phyloP scores from a whole-genome alignment of 2,888 invertebrate species.

The Lochmaea crataegi region DNA sequence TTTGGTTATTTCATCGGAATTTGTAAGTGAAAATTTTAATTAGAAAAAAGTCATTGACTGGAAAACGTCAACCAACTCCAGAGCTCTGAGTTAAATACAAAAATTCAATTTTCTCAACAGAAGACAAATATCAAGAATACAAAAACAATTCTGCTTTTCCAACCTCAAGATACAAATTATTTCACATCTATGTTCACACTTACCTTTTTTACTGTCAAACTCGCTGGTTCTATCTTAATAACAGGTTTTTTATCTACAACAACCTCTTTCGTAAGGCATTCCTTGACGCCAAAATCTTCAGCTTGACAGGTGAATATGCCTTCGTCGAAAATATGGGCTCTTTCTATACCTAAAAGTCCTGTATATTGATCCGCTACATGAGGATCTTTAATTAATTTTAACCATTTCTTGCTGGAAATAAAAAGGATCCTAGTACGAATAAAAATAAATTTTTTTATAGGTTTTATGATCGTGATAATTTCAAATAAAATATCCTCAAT shows the following conservation, averaged over 20 bases:
- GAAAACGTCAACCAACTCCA: too few species aligned
- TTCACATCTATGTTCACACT: neutral
- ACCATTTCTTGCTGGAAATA: slow-evolving; percentile 74
- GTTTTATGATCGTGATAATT: too few species aligned
- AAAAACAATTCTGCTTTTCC: too few species aligned
- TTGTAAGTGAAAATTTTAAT: too few species aligned
- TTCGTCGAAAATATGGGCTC: slow-evolving; percentile 76
- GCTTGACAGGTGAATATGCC: slow-evolving; percentile 86
- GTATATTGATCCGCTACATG: slow-evolving; percentile 72
- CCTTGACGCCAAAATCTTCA: slow-evolving; percentile 75
- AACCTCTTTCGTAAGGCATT: slow-evolving; percentile 74
- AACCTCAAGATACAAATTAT: too few species aligned
- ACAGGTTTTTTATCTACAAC: slow-evolving; percentile 74
- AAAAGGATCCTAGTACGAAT: neutral
- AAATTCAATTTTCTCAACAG: too few species aligned
- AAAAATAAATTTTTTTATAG: too few species aligned
- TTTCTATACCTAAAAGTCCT: slow-evolving; percentile 78
- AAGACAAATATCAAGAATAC: too few species aligned
- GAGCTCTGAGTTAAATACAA: too few species aligned
- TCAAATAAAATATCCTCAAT: too few species aligned
- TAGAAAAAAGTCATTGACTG: too few species aligned
- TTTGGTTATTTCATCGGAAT: too few species aligned
- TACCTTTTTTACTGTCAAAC: slow-evolving; percentile 78
- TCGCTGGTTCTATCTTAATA: slow-evolving; percentile 77
- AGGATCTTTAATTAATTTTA: slow-evolving; percentile 66